Base-by-base conservation (phyloP, 2,797 vertebrate species). In the Xyrichtys novacula region DNA sequence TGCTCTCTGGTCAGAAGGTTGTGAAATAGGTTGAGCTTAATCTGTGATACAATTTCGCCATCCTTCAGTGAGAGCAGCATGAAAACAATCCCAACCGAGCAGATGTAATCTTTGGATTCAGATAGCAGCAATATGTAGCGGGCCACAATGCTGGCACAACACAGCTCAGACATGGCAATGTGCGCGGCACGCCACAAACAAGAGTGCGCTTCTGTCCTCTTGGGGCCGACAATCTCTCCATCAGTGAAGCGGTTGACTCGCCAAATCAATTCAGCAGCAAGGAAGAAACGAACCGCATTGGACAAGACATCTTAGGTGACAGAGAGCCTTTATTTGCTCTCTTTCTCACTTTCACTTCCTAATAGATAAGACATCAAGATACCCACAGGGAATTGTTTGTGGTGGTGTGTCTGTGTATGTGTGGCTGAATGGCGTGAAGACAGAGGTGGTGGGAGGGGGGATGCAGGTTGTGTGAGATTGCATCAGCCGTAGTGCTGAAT, bases 331-430 rank as follows among this genome's bases (percentile, higher is more conserved):
- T 88, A 86, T 91, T 89, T 89, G 72, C 84, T 80, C 82, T 74
- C 80, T 88, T 87, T 91, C 89, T 89, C 85, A 81, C 82, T 84
- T 87, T 86, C 88, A 76, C 78, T 76, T 74, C 75, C 71, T 88
- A 89, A 90, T 89, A 93, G 88, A 92, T 88, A 83, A 88, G 86
- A 90, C 85, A 87, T 85, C 81, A 76, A 86, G 86, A 91, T 88
- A 88, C 62, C 82, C 57, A 4, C 56, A 17, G 85, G 85, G 86
- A 71, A 79, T 82, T 83, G 84, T 85, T 85, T 85, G 77, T 72
- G 78, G 55, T 75, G 36, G 29, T 76, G 58, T 65, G 16, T 71
- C 16, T 40, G 68, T 52, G 65, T 43, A 58, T 38, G 53, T 55
- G 39, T 65, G 59, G 12, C 47, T 39, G 54, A 29, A 38, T 28